phyloP scores from a whole-genome alignment of 2,888 invertebrate genomes.

The Coremacera marginata region DNA sequence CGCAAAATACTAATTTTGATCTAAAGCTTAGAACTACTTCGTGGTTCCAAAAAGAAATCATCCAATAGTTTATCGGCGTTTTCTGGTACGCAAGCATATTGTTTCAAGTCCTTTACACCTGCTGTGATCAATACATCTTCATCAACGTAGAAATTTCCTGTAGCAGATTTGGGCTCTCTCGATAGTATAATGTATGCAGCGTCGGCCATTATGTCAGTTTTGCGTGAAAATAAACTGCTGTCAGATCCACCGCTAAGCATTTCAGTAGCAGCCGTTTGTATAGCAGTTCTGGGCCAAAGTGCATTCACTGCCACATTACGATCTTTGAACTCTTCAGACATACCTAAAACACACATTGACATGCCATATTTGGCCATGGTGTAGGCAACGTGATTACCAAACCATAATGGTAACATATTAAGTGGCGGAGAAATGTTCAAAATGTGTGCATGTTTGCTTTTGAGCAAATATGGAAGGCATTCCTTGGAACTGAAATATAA shows the following conservation, averaged over 20 bases:
- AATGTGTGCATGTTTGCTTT: slow-evolving; percentile 91
- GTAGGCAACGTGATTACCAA: slow-evolving; percentile 91
- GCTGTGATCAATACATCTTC: slow-evolving; percentile 84
- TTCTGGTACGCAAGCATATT: slow-evolving; percentile 86
- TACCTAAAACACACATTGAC: slow-evolving; percentile 99
- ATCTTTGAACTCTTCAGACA: slow-evolving; percentile 90
- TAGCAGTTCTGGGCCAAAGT: slow-evolving; percentile 94
- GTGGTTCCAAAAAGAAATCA: slow-evolving; percentile 85
- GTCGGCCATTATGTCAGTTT: slow-evolving; percentile 68
- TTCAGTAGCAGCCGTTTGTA: slow-evolving; percentile 92
- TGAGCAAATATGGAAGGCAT: slow-evolving; percentile 88
- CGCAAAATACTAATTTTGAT: background rate
- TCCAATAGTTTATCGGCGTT: slow-evolving; percentile 75
- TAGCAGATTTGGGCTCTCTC: slow-evolving; percentile 80
- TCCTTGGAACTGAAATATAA: slow-evolving; percentile 80
- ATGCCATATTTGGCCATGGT: slow-evolving; percentile 99
- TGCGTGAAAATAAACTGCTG: slow-evolving; percentile 56
- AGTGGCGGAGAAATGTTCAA: slow-evolving; percentile 95
- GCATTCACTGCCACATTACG: slow-evolving; percentile 93
- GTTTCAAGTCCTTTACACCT: slow-evolving; percentile 85
- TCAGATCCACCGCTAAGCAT: slow-evolving; percentile 77
- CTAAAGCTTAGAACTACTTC: slow-evolving; percentile 53
- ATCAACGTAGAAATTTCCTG: slow-evolving; percentile 93
- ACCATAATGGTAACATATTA: slow-evolving; percentile 89
- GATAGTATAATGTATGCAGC: slow-evolving; percentile 63